Evolutionary conservation across 2,113 vertebrate genomes (phyloP).

Genomic region (Heliornis fulica): DNA sequence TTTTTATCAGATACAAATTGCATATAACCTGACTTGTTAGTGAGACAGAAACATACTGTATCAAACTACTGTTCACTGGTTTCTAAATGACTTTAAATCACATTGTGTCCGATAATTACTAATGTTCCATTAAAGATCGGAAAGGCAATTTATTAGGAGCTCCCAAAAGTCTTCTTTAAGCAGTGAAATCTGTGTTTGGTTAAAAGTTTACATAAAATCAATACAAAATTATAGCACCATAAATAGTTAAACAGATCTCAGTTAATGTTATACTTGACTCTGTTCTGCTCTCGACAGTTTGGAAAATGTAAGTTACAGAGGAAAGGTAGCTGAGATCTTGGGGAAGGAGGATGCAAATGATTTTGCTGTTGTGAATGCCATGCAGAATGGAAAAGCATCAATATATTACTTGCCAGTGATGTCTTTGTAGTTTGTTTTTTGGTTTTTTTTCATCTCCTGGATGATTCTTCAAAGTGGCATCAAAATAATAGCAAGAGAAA

Average conservation of each 20-base stretch:
- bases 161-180: constrained; percentile 73
- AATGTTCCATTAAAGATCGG: constrained; percentile 61
- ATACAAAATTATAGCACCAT: constrained; percentile 76
- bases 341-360: constrained; percentile 1
- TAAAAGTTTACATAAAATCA: constrained; percentile 78
- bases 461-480: constrained; percentile 30
- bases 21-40: neutral
- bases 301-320: neutral
- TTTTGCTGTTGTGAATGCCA: constrained; percentile 33
- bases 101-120: constrained; percentile 58
- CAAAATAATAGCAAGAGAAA: constrained; percentile 7
- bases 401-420: neutral
- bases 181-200: constrained; percentile 73
- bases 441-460: neutral
- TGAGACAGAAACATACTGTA: constrained; percentile 10
- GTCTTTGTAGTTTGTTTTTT: constrained; percentile 1
- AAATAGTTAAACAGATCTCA: constrained; percentile 75
- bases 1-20: neutral
- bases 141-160: constrained; percentile 67
- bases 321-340: constrained; percentile 10
- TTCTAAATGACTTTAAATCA: constrained; percentile 66
- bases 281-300: neutral
- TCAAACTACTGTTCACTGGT: neutral
- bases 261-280: constrained; percentile 57
- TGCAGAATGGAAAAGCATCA: constrained; percentile 34